Base-by-base conservation (phyloP, 2,113 vertebrate species). In the Pelecanus crispus region DNA sequence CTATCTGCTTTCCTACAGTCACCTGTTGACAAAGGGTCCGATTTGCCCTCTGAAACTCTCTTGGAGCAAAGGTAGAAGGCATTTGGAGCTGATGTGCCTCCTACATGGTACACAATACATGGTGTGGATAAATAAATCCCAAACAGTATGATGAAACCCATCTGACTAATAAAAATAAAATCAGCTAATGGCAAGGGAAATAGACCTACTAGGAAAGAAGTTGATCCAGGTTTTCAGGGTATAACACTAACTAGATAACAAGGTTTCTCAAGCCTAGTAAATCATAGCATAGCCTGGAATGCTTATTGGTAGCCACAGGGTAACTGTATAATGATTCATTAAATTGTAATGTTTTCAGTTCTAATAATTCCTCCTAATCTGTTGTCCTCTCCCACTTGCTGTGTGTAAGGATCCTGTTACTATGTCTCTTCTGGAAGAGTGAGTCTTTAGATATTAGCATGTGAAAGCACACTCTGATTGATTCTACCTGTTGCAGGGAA, bases 401-500 rank as follows among this genome's bases (percentile, higher is more conserved):
- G 26, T 85, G 14, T 19, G 7, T 63, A 80, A 96, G 38, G 38
- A 36, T 80, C 70, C 66, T 61, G 63, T 65, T 94, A 53, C 45
- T 47, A 55, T 45, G 31, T 29, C 71, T 77, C 13, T 73, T 66
- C 47, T 87, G 36, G 36, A 62, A 77, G 50, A 88, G 45, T 34
- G 58, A 92, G 45, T 79, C 24, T 91, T 31, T 82, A 11, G 2
- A 66, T 75, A 95, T 92, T 94, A 94, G 62, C 79, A 89, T 75
- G 81, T 78, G 78, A 96, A 97, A 95, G 42, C n/a, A 6, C 55
- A 49, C 11, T 67, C 62, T 92, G 95, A 96, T 91, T 93, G 87
- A 97, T 96, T 96, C 58, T 80, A 96, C 82, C 70, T 92, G 66
- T 97, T 95, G 67, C 22, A 53, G 68, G 42, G 59, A 34, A 86